These are phyloP conservation scores for Tuta absoluta DNA, from an alignment of 2,888 invertebrate genomes.

Conservation along the genomic window DNA sequence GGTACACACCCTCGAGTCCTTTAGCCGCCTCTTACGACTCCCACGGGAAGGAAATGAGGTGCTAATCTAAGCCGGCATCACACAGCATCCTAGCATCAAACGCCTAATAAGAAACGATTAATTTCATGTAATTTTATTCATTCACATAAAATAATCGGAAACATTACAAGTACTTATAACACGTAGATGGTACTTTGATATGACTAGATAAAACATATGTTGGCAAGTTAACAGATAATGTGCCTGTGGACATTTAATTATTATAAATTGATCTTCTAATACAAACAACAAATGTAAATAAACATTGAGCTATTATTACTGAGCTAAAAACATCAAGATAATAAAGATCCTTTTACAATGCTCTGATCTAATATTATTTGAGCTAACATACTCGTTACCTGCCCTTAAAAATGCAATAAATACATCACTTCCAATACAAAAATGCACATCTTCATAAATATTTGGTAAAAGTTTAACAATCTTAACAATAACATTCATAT, in stretches of 20 bases:
- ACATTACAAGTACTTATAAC: background rate
- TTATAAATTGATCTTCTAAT: background rate
- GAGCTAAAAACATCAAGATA: constrained; percentile 5
- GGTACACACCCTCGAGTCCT: too few relatives aligned
- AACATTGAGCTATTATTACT: background rate
- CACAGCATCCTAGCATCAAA: too few relatives aligned
- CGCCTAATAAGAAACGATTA: background rate
- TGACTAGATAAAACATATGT: constrained; percentile 12
- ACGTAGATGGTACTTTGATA: constrained; percentile 2
- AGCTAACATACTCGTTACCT: background rate
- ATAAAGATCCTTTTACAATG: background rate
- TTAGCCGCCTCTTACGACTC: too few relatives aligned
- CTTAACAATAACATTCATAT: background rate
- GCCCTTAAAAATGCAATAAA: constrained; percentile 19
- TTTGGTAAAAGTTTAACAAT: background rate
- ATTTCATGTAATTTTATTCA: constrained; percentile 4
- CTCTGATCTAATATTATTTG: background rate
- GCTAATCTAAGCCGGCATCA: too few relatives aligned
- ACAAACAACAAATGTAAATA: background rate
- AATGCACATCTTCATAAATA: constrained; percentile 17
- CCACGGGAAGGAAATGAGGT: too few relatives aligned
- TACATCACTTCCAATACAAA: constrained; percentile 14
- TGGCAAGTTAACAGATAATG: constrained; percentile 12
- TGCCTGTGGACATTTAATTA: background rate
- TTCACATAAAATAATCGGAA: constrained; percentile 14